Evolutionary conservation across 2,113 vertebrate species (phyloP).

Genomic region (Centropristis striata): DNA sequence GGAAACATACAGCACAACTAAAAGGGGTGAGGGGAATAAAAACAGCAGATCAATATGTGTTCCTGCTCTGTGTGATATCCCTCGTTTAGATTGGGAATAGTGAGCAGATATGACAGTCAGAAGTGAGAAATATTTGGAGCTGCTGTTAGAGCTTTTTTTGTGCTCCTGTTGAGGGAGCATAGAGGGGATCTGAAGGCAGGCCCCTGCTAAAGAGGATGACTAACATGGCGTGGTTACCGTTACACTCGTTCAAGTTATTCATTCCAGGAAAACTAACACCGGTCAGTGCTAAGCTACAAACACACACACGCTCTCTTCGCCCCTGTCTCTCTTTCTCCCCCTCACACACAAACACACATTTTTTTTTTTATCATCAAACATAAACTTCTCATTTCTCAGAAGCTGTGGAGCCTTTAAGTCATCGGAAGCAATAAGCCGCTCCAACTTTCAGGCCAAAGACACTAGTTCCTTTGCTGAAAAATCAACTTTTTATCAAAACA

Average conservation of each 20-base stretch:
- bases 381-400: conserved; percentile 58
- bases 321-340: conserved; percentile 13
- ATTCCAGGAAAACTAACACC: conserved; percentile 82
- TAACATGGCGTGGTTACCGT: conserved; percentile 63
- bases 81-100: conserved; percentile 48
- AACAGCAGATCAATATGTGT: conserved; percentile 67
- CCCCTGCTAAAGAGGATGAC: conserved; percentile 75
- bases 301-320: conserved; percentile 32
- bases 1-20: conserved; percentile 32
- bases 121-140: conserved; percentile 45
- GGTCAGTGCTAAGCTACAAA: conserved; percentile 63
- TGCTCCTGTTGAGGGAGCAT: conserved; percentile 27
- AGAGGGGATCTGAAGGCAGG: conserved; percentile 44
- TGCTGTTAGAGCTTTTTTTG: conserved; percentile 46
- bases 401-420: conserved; percentile 39
- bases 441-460: conserved; percentile 35
- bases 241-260: conserved; percentile 77
- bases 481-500: conserved; percentile 51
- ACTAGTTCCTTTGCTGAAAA: conserved; percentile 42
- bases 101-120: conserved; percentile 61
- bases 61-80: conserved; percentile 38
- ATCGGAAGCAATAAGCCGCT: conserved; percentile 20
- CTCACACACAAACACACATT: conserved; percentile 24
- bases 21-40: conserved; percentile 20
- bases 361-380: conserved; percentile 50